These are phyloP conservation scores for Saturnia pavonia DNA, from an alignment of 2,888 invertebrate genomes.

Conservation along the genomic window DNA sequence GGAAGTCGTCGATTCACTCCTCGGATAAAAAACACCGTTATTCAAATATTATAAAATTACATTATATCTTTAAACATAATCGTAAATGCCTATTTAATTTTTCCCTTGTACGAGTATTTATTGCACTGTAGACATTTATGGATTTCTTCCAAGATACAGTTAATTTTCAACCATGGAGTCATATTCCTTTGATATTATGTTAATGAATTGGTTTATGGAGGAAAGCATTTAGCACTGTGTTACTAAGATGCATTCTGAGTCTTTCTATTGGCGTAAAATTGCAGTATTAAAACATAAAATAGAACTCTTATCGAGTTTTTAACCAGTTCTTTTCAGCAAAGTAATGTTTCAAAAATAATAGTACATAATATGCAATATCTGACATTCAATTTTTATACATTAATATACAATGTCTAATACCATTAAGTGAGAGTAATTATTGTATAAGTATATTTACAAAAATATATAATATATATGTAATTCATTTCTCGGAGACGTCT, in stretches of 20 bases:
- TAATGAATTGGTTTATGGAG: neutral
- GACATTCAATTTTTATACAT: no score
- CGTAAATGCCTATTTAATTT: neutral
- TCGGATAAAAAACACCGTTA: constrained; percentile 45
- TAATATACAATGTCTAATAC: no score
- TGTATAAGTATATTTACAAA: no score
- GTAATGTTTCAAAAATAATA: no score
- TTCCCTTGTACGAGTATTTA: no score
- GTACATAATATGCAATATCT: no score
- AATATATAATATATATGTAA: no score
- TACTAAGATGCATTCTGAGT: no score
- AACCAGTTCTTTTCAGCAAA: no score
- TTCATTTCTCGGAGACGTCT: no score
- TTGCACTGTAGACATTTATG: neutral
- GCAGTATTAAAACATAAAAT: neutral
- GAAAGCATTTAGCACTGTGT: neutral
- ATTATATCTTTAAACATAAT: neutral
- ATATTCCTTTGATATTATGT: neutral
- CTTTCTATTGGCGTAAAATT: neutral
- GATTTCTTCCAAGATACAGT: neutral
- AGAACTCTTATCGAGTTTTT: no score
- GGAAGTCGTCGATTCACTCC: constrained; percentile 58
- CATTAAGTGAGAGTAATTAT: no score
- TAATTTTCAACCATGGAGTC: neutral
- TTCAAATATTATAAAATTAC: neutral